phyloP scores from a whole-genome alignment of 1,140 invertebrate species.

The Parasteatoda tepidariorum region DNA sequence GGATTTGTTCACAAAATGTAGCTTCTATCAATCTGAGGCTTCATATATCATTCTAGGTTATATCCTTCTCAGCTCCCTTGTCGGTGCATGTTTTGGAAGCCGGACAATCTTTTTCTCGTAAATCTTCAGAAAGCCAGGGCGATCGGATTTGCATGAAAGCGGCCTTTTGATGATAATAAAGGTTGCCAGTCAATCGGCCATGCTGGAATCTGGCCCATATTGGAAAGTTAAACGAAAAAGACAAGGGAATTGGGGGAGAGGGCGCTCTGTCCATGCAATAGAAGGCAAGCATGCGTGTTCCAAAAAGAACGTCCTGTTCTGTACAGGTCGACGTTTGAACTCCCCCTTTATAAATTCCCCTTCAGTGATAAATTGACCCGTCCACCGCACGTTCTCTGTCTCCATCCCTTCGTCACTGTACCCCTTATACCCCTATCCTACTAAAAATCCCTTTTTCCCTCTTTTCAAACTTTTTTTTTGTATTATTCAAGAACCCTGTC shows the following conservation, averaged over 20 bases:
- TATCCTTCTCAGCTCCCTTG: too few species aligned
- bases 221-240: constrained; percentile 56
- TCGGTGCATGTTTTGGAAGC: neutral
- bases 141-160: constrained; percentile 18
- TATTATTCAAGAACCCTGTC: neutral
- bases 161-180: constrained; percentile 53
- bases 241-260: neutral
- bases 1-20: too few species aligned
- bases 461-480: constrained; percentile 20
- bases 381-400: constrained; percentile 42
- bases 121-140: neutral
- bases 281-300: constrained; percentile 51
- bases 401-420: constrained; percentile 52
- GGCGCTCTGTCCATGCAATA: constrained; percentile 28
- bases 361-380: constrained; percentile 57
- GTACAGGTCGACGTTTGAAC: constrained; percentile 45
- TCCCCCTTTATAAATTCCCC: constrained; percentile 6
- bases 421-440: constrained; percentile 59
- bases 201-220: constrained; percentile 57
- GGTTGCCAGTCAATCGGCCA: constrained; percentile 56
- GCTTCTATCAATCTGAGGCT: too few species aligned
- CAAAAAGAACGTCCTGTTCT: constrained; percentile 54
- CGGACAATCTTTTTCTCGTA: constrained; percentile 29
- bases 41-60: too few species aligned
- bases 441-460: constrained; percentile 44